Evolutionary conservation across 2,888 invertebrate genomes (phyloP), one percentile per base, ranked within the genome.

Genomic region (Agrochola lychnidis): DNA sequence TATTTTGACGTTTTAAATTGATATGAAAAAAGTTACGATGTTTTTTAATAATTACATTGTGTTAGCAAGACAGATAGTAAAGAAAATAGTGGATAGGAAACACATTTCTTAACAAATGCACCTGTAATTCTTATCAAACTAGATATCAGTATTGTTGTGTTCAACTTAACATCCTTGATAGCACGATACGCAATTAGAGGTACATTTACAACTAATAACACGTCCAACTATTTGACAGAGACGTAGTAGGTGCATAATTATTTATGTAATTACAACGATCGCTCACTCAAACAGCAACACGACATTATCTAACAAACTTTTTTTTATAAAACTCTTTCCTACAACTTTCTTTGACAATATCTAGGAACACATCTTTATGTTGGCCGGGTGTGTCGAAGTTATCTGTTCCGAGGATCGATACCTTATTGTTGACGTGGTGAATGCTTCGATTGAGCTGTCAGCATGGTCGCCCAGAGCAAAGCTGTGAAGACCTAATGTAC

Each of bases 371-470:
- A 86, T 84, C 79, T 88, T 82, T 84, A 84, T 77, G 78, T 78
- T 79, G 40, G 75, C 71, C 53, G 72, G 83, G 72, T 82, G 82
- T 82, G 71, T 83, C 51, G 73, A 77, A 87, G 76, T 85, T 87
- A 88, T 85, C 85, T 79, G 51, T 61, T 36, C 40, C 14, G 62
- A 70, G 75, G 79, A 87, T 81, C 85, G 82, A 88, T 87, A 87
- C 76, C 82, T 87, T 88, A 87, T 83, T 83, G 87, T 87, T 89
- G 90, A 90, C 90, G 87, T 89, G 82, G 85, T 87, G 87, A 90
- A 90, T 88, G 91, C 88, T 86, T 75, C 90, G 90, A 90, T 90
- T 89, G 90, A 90, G 89, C 90, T 91, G 90, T 90, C 90, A 86
- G 51, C 70, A 22, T 82, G 86, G 83, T 82, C 83, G 79, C 79